These are phyloP conservation scores for Drosophila subquinaria DNA, from an alignment of 2,888 invertebrate genomes.

Conservation along the genomic window DNA sequence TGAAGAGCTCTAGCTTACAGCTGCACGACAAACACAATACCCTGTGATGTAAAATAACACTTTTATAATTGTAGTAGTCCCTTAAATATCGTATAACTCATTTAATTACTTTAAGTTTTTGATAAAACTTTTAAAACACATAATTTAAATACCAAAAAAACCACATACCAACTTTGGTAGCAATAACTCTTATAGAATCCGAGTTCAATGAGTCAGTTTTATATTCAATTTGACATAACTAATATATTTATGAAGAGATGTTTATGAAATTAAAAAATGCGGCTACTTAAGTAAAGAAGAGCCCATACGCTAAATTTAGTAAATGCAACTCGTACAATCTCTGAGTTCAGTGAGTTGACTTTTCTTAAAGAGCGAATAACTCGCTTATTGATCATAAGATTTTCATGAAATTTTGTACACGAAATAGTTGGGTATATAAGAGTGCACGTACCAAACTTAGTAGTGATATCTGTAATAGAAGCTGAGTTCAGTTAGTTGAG, in stretches of 20 bases:
- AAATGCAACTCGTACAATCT: not conserved
- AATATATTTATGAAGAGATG: not conserved
- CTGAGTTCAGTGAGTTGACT: not conserved
- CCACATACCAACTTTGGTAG: not conserved
- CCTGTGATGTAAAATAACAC: not conserved
- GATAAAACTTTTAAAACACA: not conserved
- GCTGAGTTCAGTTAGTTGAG: not conserved
- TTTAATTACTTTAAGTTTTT: not conserved
- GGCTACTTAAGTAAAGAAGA: not conserved
- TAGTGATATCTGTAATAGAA: too few species aligned
- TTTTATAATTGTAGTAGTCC: too few species aligned
- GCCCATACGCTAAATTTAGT: not conserved
- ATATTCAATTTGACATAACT: not conserved
- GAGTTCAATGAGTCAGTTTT: slow-evolving; percentile 1
- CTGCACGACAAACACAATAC: slow-evolving; percentile 6
- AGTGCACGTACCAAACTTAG: not conserved
- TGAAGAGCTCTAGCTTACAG: not conserved
- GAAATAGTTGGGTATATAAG: not conserved
- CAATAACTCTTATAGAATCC: not conserved
- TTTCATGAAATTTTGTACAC: not conserved
- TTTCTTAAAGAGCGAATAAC: not conserved
- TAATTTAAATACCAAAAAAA: not conserved
- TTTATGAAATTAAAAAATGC: not conserved
- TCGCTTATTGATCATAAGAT: not conserved
- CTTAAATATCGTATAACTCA: not conserved